Conservation (phyloP, 2,113 vertebrate genomes). For the Neodontobutis hainanensis region DNA sequence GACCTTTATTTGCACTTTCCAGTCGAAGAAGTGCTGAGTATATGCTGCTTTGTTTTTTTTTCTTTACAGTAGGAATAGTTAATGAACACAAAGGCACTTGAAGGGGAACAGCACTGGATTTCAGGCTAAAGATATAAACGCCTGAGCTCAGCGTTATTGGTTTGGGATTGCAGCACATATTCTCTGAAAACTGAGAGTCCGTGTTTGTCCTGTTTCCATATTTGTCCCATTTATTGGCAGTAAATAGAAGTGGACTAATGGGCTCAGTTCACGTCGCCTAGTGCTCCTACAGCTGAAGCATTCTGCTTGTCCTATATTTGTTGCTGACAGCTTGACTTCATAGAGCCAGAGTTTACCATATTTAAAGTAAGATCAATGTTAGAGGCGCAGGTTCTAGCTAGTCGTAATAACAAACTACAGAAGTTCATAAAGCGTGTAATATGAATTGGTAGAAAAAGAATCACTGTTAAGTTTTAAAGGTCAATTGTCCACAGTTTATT, state of each 20-base stretch:
- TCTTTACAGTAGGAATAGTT: constrained; percentile 18
- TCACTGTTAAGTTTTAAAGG: too few relatives aligned
- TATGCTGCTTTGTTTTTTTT: constrained; percentile 30
- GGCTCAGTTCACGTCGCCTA: too few relatives aligned
- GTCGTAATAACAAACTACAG: too few relatives aligned
- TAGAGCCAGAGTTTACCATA: too few relatives aligned
- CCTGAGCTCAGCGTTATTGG: constrained; percentile 42
- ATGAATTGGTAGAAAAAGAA: too few relatives aligned
- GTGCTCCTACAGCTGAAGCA: too few relatives aligned
- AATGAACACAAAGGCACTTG: constrained; percentile 41
- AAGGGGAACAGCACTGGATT: constrained; percentile 34
- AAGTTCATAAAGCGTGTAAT: too few relatives aligned
- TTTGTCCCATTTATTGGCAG: not conserved
- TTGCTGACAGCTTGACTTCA: too few relatives aligned
- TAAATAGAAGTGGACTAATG: not conserved
- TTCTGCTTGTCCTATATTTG: too few relatives aligned
- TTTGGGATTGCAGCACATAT: constrained; percentile 22
- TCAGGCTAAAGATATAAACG: constrained; percentile 36
- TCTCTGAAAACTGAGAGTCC: constrained; percentile 2
- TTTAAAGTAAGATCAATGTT: too few relatives aligned
- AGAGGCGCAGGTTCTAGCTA: too few relatives aligned
- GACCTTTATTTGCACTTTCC: constrained; percentile 30
- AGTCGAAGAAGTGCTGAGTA: constrained; percentile 39
- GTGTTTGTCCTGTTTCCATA: constrained; percentile 2
- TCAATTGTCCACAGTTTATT: too few relatives aligned